Evolutionary conservation across 2,113 vertebrate species (phyloP).

Genomic region (Tretioscincus oriximinensis): DNA sequence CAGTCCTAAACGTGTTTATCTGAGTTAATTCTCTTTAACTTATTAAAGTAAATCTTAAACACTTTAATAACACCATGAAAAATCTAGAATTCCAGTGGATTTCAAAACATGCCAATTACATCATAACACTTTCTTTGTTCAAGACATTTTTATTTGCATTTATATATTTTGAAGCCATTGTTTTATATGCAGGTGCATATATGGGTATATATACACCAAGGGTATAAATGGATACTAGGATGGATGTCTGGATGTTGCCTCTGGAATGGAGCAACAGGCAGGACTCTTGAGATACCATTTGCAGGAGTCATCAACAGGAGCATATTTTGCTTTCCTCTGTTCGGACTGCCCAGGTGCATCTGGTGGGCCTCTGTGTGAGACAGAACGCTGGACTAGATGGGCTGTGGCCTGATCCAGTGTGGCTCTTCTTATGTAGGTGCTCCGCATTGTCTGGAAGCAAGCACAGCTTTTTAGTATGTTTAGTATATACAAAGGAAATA

Average conservation of each 20-base stretch:
- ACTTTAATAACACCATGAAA: background rate
- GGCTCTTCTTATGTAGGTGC: background rate
- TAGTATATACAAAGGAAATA: background rate
- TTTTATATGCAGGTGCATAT: background rate
- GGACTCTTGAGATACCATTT: no score
- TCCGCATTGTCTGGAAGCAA: background rate
- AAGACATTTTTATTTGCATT: background rate
- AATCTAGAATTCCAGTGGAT: background rate
- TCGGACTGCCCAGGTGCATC: no score
- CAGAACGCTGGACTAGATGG: no score
- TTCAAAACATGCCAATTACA: no score
- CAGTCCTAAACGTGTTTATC: background rate
- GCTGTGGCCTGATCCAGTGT: no score
- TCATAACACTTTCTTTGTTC: background rate
- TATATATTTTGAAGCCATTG: accelerated
- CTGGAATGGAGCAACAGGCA: no score
- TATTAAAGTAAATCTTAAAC: background rate
- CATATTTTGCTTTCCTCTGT: no score
- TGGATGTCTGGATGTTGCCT: no score
- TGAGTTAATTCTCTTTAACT: background rate
- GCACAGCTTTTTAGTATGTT: background rate
- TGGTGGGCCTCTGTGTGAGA: no score
- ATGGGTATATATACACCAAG: no score
- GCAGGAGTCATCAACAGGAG: no score
- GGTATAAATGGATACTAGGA: no score